A percentile compares a stretch with the other conserved stretches of the same genome.
phyloP scores from a whole-genome alignment of 2,888 invertebrate genomes.

The Cryptosula pallasiana region DNA sequence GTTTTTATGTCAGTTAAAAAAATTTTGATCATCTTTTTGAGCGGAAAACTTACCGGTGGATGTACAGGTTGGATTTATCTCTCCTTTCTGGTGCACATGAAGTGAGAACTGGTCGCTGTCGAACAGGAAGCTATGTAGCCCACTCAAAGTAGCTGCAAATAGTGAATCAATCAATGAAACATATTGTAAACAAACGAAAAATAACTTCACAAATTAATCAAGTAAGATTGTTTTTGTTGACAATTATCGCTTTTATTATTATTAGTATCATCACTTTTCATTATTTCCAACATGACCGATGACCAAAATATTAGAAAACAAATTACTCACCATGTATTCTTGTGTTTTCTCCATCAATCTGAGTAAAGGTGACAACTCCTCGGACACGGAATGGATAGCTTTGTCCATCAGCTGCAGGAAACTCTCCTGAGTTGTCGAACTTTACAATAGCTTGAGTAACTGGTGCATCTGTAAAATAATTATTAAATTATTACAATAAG shows the following conservation, averaged over 20 bases:
- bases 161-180: too few relatives aligned
- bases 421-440: not conserved
- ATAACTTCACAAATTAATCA: too few relatives aligned
- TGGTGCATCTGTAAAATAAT: not conserved
- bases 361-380: slow-evolving; percentile 9
- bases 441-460: slow-evolving; percentile 9
- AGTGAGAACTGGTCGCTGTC: slow-evolving; percentile 9
- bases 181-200: too few relatives aligned
- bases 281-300: too few relatives aligned
- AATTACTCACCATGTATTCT: slow-evolving; percentile 1
- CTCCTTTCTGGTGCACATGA: slow-evolving; percentile 13
- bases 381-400: not conserved
- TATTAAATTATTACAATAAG: too few relatives aligned
- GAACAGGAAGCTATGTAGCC: not conserved
- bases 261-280: too few relatives aligned
- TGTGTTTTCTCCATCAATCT: not conserved
- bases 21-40: too few relatives aligned
- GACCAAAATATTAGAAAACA: too few relatives aligned
- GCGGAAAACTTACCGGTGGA: slow-evolving; percentile 9
- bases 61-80: slow-evolving; percentile 6
- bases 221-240: too few relatives aligned
- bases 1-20: too few relatives aligned
- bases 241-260: too few relatives aligned
- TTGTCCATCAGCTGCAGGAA: not conserved
- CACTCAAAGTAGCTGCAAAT: not conserved